Base-by-base conservation (phyloP, 1,140 invertebrate species). In the Neoseiulus cucumeris region DNA sequence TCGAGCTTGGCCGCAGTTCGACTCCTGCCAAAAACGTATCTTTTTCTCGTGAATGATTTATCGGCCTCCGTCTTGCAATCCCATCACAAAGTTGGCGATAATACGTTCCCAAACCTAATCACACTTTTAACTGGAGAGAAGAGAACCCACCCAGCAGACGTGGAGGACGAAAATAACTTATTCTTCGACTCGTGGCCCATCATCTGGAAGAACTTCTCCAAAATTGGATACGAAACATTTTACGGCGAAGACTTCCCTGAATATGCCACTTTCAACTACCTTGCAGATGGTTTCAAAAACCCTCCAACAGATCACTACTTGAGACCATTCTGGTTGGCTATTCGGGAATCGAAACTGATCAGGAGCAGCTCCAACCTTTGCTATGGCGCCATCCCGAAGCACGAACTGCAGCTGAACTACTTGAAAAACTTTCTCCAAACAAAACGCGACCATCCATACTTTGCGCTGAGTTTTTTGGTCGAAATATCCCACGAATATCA, bases 31-130 rank as follows among this genome's bases (percentile, higher is more conserved):
- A 64, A 65, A 51, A 64, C 68, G 51, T n/a, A 64, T n/a, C 39
- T 29, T 1, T 67, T 68, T n/a, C 30, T 72, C 20, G 25, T 65
- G 67, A 69, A 20, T 22, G 64, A 64, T 12, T 41, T 68, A n/a
- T 64, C 42, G 1, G 59, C 66, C n/a, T 44, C 70, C 20, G 71
- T 71, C 17, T 64, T 72, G 20, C 65, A 67, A 28, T 74, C 74
- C 9, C 75, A 73, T 59, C 72, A 55, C 33, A 78, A 78, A 72
- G 70, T 77, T 1, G 77, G 72, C 9, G 75, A 77, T 55, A 79
- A 79, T 66, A 78, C 77, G 2, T 74, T 73, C 64, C 76, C 77
- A 0, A 79, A 78, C 69, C 64, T 79, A 33, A 66, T 74, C 0
- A 71, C 76, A 0, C 68, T 77, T 28, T 66, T 79, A 28, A 71